Evolutionary conservation across 2,888 invertebrate species (phyloP).

Genomic region (Drosophila aldrichi): DNA sequence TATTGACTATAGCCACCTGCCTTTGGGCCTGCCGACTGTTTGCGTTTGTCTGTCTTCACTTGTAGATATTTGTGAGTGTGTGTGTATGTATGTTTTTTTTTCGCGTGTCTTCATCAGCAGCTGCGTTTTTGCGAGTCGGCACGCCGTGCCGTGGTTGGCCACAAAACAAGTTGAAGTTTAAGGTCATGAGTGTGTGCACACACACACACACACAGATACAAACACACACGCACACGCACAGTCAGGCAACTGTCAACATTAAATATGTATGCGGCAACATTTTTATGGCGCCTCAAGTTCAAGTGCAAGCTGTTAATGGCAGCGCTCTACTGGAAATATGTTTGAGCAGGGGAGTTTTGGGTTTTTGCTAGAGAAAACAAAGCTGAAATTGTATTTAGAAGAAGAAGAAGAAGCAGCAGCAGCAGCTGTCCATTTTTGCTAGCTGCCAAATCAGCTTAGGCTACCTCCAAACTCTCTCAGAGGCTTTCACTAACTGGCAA

Average conservation of each 20-base stretch:
- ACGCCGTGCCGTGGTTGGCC: constrained; percentile 32
- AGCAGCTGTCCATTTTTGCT: constrained; percentile 45
- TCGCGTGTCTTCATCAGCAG: constrained; percentile 63
- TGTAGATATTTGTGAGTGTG: constrained; percentile 4
- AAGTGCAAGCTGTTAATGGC: constrained; percentile 62
- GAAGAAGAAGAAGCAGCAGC: background rate
- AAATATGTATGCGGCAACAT: constrained; percentile 61
- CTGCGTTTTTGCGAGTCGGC: constrained; percentile 49
- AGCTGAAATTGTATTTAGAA: background rate
- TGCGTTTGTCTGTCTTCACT: constrained; percentile 57
- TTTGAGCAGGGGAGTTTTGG: background rate
- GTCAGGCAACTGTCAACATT: constrained; percentile 65
- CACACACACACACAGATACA: constrained; percentile 33
- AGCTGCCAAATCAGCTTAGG: constrained; percentile 58
- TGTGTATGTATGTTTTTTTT: constrained; percentile 20
- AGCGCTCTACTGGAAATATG: constrained; percentile 23
- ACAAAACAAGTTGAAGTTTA: constrained; percentile 75
- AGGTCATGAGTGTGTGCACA: constrained; percentile 68
- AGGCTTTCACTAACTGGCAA: constrained; percentile 25
- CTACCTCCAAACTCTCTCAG: background rate
- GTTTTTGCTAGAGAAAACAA: constrained; percentile 12
- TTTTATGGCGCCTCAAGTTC: constrained; percentile 64
- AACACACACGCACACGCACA: constrained; percentile 27
- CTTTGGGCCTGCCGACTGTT: constrained; percentile 58
- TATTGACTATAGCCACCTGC: constrained; percentile 43